Evolutionary conservation across 2,797 vertebrate species (phyloP), one percentile per base, ranked within the genome.

Genomic region (Coccyzus lansbergi): DNA sequence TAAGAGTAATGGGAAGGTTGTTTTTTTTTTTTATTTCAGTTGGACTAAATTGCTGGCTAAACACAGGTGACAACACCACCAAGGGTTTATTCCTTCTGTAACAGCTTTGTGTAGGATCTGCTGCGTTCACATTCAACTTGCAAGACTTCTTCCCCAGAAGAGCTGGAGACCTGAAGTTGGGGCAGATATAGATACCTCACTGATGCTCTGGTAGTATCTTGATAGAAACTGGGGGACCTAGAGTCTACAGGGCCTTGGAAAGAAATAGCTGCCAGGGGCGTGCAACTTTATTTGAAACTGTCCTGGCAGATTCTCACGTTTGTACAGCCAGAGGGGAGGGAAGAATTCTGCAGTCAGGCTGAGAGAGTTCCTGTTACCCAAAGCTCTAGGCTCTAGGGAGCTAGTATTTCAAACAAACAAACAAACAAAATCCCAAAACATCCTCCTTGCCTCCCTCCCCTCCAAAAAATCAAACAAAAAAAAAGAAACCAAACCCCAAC

Each of bases 41-140:
- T 46, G 55, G 48, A 67, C n/a, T 55, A 81, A 75, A 87, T 75
- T 60, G 31, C 38, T 84, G 67, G 16, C 13, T 84, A 77, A 79
- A 68, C 48, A 80, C 5, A 74, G 40, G 31, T 58, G 56, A 82
- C 52, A 79, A 38, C 11, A 74, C 7, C 1, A 1, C 21, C n/a
- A 29, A 68, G 33, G 49, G 33, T 69, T 60, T 75, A 31, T 48
- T n/a, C 29, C 17, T 60, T 7, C 16, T 3, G 1, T 59, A 64
- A 9, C 28, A 46, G 59, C 26, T 83, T 38, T 88, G 9, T 33
- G 17, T 60, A 28, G 44, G 40, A 58, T 59, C 33, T 80, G 38
- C 70, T 4, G 2, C 3, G 4, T 38, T 38, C 38, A 38, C 0
- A 0, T 56, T 65, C 19, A 42, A 3, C 21, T 21, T 67, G 2